Base-by-base conservation (phyloP, 2,888 invertebrate species). In the Drosophila meridiana region DNA sequence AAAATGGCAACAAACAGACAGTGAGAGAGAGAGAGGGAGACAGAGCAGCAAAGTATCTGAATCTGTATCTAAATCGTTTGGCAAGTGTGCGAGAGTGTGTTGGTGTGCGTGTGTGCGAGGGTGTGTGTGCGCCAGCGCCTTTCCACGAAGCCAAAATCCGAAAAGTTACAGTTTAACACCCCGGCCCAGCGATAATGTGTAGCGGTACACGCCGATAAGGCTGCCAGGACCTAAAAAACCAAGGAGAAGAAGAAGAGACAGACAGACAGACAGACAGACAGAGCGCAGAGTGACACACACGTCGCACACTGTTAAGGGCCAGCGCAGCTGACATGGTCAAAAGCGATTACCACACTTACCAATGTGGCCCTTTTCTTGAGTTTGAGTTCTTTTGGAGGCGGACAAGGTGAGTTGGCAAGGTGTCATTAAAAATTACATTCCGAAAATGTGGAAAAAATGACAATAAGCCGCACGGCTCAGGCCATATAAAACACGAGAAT, bases 391-490 rank as follows among this genome's bases (percentile, higher is more conserved):
- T 75, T 69, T 75, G 83, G 61, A 85, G 87, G 88, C 88, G 87
- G 87, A 89, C 87, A 83, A 55, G 55, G 89, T 87, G 88, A 87
- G 88, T 89, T 91, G 91, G 91, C 91, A 91, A 91, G 91, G 77
- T 89, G 83, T 82, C 82, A 91, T 90, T 91, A 90, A 91, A 91
- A 89, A 76, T 78, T 88, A 88, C 87, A 79, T 59, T 59, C 72
- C 85, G 69, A 80, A 52, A 85, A 88, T 78, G 78, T 83, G 80
- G 75, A 55, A 55, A 55, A 55, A 55, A 81, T 85, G 84, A 90
- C 89, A 91, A 90, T 80, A 82, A 84, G 80, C 76, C 77, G 75
- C 67, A 32, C 43, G 57, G 50, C 50, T 34, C 34, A 38, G 60
- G 52, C 55, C 43, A 65, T 59, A 69, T 50, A 63, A 60, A 63